Conservation (phyloP, 2,888 invertebrate genomes). For the Deilephila porcellus region DNA sequence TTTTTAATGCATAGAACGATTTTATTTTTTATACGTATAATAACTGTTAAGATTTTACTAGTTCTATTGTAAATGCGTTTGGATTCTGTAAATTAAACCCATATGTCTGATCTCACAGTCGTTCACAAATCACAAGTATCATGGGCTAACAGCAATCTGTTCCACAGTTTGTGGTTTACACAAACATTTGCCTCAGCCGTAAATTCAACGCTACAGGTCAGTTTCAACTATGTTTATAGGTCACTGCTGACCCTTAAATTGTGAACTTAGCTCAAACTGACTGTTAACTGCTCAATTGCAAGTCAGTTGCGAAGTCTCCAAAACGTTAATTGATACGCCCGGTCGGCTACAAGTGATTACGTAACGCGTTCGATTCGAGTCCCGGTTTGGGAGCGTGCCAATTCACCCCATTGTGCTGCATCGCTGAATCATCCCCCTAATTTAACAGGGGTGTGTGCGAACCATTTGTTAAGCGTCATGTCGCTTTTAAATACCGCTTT, state of each 20-base stretch:
- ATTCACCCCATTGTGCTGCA: slow-evolving; percentile 1
- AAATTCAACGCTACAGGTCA: not conserved
- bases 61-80: too few species aligned
- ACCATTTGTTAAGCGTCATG: slow-evolving; percentile 6
- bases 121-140: too few species aligned
- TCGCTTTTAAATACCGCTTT: slow-evolving; percentile 6
- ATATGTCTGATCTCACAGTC: too few species aligned
- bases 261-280: not conserved
- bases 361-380: slow-evolving; percentile 6
- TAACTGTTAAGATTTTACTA: too few species aligned
- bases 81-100: too few species aligned
- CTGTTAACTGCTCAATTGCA: not conserved
- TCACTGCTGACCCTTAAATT: not conserved
- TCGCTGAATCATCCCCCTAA: slow-evolving; percentile 22
- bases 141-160: too few species aligned
- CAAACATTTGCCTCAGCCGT: too few species aligned
- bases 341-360: slow-evolving; percentile 10
- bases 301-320: not conserved
- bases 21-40: too few species aligned
- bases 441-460: slow-evolving; percentile 1
- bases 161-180: too few species aligned
- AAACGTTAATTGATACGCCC: slow-evolving; percentile 18
- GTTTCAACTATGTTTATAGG: too few species aligned
- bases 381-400: slow-evolving; percentile 14
- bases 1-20: too few species aligned